Evolutionary conservation across 1,140 invertebrate species (phyloP), one percentile per base, ranked within the genome.

Genomic region (Tetramorium parvispinum): DNA sequence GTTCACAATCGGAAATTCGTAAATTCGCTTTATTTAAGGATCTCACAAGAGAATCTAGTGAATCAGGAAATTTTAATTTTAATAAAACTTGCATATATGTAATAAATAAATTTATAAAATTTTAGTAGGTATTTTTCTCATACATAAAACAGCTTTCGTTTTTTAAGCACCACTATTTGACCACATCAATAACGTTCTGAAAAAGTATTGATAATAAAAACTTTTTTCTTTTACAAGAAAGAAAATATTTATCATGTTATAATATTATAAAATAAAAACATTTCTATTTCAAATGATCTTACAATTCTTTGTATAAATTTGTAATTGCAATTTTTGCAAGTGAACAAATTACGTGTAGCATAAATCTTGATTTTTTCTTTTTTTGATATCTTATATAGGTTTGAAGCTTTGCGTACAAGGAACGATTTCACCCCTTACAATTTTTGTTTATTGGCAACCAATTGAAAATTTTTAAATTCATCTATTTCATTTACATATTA

Each of bases 21-120:
- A 46, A 66, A 7, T 79, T 68, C 40, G 32, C 13, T 40, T 55
- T 53, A 68, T 81, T 55, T 16, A 55, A 55, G 27, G 18, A 55
- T 81, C 32, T 68, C 40, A 27, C 40, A 68, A 68, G 13, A 1
- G 3, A 49, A 68, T 49, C 65, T 46, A 13, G n/a, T 21, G 4
- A 46, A 49, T 0, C 16, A 6, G 21, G 13, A 68, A 46, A 37
- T 43, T 21, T n/a, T 66, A 37, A 68, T 68, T 68, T 68, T 24
- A 16, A 68, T 49, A 3, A 66, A 43, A 21, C 63, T 66, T 43
- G 11, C 37, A 21, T 65, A 65, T 40, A 5, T 66, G 5, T 2
- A 68, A 24, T 59, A 57, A n/a, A 66, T 66, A 68, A 24, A 46
- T 49, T 46, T 49, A 24, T 7, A 49, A 68, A 49, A 49, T 27